Conservation (phyloP, 2,113 vertebrate species). For the Raja brachyura region DNA sequence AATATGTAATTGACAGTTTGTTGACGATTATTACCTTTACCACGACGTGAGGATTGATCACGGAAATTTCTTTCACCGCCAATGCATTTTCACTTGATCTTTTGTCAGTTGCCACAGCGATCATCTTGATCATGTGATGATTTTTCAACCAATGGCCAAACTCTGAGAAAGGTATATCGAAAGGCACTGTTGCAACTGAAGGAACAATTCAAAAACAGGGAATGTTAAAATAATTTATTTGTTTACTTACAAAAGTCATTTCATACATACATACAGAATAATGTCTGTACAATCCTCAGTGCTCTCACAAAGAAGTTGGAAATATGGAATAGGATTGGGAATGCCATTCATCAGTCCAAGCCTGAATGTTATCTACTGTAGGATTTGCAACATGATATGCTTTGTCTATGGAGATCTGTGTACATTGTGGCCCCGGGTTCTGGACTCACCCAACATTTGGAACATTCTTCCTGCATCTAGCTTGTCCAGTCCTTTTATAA, state of each 20-base stretch:
- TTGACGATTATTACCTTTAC: slow-evolving; percentile 62
- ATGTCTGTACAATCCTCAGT: background rate
- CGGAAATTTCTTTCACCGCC: slow-evolving; percentile 65
- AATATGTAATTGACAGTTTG: background rate
- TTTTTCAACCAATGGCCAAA: slow-evolving; percentile 64
- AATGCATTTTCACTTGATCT: slow-evolving; percentile 48
- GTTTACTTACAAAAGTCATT: background rate
- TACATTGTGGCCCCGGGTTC: too few species aligned
- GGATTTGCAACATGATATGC: too few species aligned
- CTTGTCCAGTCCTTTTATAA: too few species aligned
- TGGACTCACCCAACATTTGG: too few species aligned
- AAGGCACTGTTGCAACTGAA: slow-evolving; percentile 65
- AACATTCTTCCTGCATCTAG: too few species aligned
- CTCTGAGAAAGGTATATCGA: slow-evolving; percentile 70
- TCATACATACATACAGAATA: background rate
- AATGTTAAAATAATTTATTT: too few species aligned
- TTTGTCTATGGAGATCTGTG: too few species aligned
- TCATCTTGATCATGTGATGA: slow-evolving; percentile 80
- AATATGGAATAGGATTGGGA: too few species aligned
- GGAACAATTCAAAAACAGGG: background rate
- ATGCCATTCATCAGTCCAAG: too few species aligned
- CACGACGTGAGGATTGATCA: slow-evolving; percentile 80
- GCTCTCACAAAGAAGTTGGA: too few species aligned
- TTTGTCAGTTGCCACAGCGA: slow-evolving; percentile 63
- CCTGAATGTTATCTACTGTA: too few species aligned